Conservation (phyloP, 2,888 invertebrate species). For the Dermolepida albohirtum region DNA sequence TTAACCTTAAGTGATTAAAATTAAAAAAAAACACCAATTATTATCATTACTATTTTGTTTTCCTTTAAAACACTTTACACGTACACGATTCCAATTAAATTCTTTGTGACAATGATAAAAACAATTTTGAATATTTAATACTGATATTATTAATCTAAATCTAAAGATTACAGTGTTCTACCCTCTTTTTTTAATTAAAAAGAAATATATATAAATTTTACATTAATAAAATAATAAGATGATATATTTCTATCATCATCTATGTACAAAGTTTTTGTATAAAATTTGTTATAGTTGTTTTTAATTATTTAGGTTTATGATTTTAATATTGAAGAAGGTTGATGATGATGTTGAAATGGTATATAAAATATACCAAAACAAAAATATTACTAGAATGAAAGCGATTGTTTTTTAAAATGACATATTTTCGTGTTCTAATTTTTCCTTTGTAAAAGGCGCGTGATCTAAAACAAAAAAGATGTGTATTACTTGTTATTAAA, state of each 20-base stretch:
- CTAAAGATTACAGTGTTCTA: conserved; percentile 21
- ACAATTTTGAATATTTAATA: conserved; percentile 6
- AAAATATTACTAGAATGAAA: conserved; percentile 27
- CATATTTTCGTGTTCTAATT: conserved; percentile 42
- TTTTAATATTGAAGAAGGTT: conserved; percentile 14
- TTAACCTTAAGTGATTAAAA: no score
- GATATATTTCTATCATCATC: neutral
- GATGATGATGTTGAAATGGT: conserved; percentile 6
- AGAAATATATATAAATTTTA: conserved; percentile 13
- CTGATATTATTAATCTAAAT: conserved; percentile 26
- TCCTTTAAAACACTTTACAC: neutral
- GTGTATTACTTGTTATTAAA: conserved; percentile 51
- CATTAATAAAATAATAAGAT: no score
- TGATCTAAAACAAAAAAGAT: conserved; percentile 48
- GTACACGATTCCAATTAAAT: neutral
- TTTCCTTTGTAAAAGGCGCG: conserved; percentile 46
- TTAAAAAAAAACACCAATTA: no score
- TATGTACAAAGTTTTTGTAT: conserved; percentile 40
- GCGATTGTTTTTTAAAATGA: conserved; percentile 42
- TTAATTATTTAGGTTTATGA: conserved; percentile 30
- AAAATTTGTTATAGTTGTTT: conserved; percentile 32
- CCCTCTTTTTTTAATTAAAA: neutral
- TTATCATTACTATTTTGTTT: no score
- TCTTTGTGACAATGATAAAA: conserved; percentile 29
- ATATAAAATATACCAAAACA: conserved; percentile 15